A percentile compares a stretch with the other conserved stretches of the same genome.
Conservation (phyloP, 2,797 vertebrate genomes). For the Meriones psammophilus region DNA sequence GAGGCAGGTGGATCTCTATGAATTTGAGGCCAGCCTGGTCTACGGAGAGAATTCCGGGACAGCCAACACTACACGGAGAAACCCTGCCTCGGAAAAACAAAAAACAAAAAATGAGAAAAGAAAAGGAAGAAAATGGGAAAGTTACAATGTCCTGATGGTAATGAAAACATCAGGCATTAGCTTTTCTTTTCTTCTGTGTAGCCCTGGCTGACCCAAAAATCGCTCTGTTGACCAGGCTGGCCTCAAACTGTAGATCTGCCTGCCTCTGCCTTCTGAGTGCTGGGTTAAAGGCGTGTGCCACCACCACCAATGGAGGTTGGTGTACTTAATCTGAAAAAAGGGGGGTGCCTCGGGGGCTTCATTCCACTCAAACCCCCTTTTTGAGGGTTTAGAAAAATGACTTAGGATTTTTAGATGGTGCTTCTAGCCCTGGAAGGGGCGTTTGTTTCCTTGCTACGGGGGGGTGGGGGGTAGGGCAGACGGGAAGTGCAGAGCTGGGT, state of each 20-base stretch:
- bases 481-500: not conserved
- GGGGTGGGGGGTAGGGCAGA: not conserved
- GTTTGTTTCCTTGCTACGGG: not conserved
- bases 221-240: too few relatives aligned
- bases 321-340: not conserved
- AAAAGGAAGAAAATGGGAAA: slow-evolving; percentile 1
- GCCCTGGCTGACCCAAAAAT: too few relatives aligned
- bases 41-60: not conserved
- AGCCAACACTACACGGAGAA: not conserved
- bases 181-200: too few relatives aligned
- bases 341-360: not conserved
- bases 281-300: too few relatives aligned
- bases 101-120: not conserved
- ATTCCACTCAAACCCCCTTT: not conserved
- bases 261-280: too few relatives aligned
- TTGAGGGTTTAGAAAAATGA: not conserved
- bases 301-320: not conserved
- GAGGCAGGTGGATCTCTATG: not conserved
- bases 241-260: too few relatives aligned
- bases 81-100: not conserved
- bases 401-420: not conserved
- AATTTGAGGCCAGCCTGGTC: not conserved
- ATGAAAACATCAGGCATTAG: not conserved
- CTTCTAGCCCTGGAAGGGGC: not conserved
- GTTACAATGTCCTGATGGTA: not conserved